Conservation (phyloP, 2,113 vertebrate genomes). For the Phalacrocorax brasilianus region DNA sequence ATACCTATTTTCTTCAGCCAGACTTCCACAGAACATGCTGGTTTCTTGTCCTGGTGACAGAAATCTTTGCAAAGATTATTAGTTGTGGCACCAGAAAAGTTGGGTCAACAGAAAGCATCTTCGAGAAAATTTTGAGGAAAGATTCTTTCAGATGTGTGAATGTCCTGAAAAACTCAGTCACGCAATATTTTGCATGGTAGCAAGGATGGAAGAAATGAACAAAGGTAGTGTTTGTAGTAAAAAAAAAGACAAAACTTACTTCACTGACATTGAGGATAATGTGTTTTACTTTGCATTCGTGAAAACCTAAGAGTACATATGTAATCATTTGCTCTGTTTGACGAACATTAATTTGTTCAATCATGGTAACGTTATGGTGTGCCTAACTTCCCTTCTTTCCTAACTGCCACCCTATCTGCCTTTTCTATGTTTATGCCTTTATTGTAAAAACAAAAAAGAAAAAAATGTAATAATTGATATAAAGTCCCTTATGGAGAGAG, state of each 20-base stretch:
- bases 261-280: neutral
- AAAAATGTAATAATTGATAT: neutral
- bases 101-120: neutral
- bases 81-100: neutral
- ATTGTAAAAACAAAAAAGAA: neutral
- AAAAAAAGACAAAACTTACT: neutral
- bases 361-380: neutral
- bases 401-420: neutral
- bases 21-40: neutral
- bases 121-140: neutral
- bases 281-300: neutral
- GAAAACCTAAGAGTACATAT: neutral
- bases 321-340: neutral
- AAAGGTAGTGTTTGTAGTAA: neutral
- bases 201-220: neutral
- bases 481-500: neutral
- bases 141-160: neutral
- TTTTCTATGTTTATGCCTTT: neutral
- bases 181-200: neutral
- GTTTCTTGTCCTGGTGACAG: neutral
- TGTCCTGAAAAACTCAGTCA: neutral
- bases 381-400: neutral
- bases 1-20: neutral
- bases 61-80: neutral
- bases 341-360: neutral